Evolutionary conservation across 2,888 invertebrate species (phyloP), one percentile per base, ranked within the genome.

Genomic region (Platypus cylindrus): DNA sequence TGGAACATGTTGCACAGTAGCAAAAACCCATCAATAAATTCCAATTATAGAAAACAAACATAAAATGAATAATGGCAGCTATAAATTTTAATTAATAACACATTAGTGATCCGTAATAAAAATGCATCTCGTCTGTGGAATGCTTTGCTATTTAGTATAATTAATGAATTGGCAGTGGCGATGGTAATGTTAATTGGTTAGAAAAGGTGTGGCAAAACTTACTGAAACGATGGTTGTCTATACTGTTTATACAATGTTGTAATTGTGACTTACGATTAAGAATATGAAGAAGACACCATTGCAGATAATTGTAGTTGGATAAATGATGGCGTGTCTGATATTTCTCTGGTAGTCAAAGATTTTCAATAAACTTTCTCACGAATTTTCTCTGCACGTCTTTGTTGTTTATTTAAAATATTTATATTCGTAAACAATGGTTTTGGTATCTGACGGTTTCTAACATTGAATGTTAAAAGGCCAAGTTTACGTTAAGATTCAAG

Each of bases 231-330:
- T 27, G 9, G 41, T 41, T 36, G 36, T 38, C 38, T 25, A 18
- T 27, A 18, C 31, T 32, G 40, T 40, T 37, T 34, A 34, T 31
- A 40, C 37, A 30, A 24, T 41, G 39, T 40, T 44, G 50, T 50
- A 47, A 50, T 50, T 48, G 49, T 50, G 49, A 50, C 48, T 47
- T 49, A 50, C 50, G 45, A 47, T 39, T 41, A 37, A 35, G 50
- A 37, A 49, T 50, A 50, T 50, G 48, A 49, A 48, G 49, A 50
- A 45, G 45, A 49, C 48, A 47, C 47, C 45, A n/a, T 40, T 41
- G 33, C 22, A 42, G 48, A 49, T 50, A 47, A 49, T 49, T 48
- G 48, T 50, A 50, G 45, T 47, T 46, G 47, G 45, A 35, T 46
- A 20, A 20, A 32, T 23, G 36, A 36, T 36, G 44, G 46, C n/a